A percentile compares a stretch with the other conserved stretches of the same genome.
These are phyloP conservation scores for Otolemur garnettii DNA, from an alignment of 2,113 vertebrate genomes.

Conservation along the genomic window DNA sequence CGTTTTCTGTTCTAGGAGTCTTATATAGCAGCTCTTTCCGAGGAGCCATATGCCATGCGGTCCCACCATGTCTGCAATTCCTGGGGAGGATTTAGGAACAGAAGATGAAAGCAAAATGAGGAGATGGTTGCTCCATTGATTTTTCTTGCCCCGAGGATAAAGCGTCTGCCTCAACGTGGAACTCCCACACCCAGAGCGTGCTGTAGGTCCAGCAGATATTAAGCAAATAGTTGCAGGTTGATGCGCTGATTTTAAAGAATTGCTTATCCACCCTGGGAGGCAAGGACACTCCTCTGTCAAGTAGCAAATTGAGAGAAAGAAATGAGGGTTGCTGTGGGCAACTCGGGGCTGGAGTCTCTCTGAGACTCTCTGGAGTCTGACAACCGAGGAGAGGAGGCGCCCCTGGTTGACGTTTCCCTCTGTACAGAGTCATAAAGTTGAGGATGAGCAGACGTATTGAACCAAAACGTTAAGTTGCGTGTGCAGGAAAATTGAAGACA, in stretches of 20 bases:
- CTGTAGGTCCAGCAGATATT: neutral
- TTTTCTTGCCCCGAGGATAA: neutral
- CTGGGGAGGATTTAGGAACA: neutral
- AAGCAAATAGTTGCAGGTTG: neutral
- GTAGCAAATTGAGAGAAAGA: constrained; percentile 51
- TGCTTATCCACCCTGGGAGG: neutral
- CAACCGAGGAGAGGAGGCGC: neutral
- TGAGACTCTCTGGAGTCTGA: constrained; percentile 23
- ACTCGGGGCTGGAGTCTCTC: neutral
- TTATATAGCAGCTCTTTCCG: neutral
- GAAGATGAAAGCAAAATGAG: neutral
- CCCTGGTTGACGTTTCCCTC: neutral
- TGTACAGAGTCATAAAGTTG: neutral
- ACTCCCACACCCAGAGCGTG: neutral
- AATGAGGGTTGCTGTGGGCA: constrained; percentile 44
- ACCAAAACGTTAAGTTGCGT: neutral
- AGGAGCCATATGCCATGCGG: neutral
- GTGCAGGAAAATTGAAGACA: constrained; percentile 47
- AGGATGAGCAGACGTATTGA: neutral
- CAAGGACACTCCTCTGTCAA: neutral
- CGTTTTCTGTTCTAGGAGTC: neutral
- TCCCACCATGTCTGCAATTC: neutral
- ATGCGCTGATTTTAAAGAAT: neutral
- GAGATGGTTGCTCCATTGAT: neutral
- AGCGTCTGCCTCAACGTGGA: neutral